Percentiles rank a stretch among this genome's conserved stretches.
phyloP scores from a whole-genome alignment of 2,888 invertebrate genomes.

The Belgica antarctica region DNA sequence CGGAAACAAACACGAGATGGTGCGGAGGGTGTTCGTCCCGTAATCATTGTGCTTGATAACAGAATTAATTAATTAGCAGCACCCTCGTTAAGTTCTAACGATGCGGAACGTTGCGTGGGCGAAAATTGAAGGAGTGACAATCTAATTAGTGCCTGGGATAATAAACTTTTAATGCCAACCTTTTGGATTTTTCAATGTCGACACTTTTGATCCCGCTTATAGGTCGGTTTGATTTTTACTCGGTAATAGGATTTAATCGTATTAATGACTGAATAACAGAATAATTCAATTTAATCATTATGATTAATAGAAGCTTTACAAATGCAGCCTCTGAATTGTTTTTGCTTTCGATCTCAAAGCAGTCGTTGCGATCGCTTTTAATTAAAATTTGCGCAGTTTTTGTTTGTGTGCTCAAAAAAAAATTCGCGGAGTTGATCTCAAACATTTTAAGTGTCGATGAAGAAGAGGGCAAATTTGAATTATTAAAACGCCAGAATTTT shows the following conservation, averaged over 20 bases:
- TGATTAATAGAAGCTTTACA: not conserved
- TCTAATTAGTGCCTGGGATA: conserved; percentile 3
- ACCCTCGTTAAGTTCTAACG: conserved; percentile 3
- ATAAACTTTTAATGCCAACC: conserved; percentile 18
- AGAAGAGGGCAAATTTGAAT: conserved; percentile 14
- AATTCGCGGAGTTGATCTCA: no score
- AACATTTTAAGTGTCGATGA: not conserved
- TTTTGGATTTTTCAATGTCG: no score
- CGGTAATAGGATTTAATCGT: not conserved
- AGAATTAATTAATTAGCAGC: conserved; percentile 9
- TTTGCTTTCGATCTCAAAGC: conserved; percentile 18
- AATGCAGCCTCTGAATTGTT: not conserved
- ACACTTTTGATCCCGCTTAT: no score
- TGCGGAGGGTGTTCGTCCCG: not conserved
- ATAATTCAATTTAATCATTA: conserved; percentile 28
- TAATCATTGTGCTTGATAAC: not conserved
- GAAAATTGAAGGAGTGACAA: conserved; percentile 12
- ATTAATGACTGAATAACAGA: conserved; percentile 26
- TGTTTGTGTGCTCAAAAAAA: not conserved
- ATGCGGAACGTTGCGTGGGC: conserved; percentile 5
- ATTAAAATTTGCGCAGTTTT: not conserved
- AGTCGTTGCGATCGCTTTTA: not conserved
- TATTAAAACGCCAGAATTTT: conserved; percentile 9
- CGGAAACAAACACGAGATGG: not conserved
- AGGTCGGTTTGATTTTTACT: no score